These are phyloP conservation scores for Andinoacara biseriatus DNA, from an alignment of 2,113 vertebrate genomes.

Conservation along the genomic window DNA sequence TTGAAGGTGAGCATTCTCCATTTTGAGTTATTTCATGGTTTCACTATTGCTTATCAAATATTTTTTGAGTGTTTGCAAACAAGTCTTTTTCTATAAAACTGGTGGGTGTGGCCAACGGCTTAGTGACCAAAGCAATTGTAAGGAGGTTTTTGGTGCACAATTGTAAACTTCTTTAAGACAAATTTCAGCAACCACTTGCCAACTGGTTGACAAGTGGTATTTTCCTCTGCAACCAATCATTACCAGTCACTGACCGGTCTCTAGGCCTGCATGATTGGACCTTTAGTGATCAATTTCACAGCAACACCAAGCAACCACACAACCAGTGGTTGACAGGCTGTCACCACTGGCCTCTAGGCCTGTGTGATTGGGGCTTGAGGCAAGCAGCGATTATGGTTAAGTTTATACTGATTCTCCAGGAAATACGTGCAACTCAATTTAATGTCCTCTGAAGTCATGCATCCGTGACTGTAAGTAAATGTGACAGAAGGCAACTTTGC, in stretches of 20 bases:
- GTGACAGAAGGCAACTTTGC: constrained; percentile 33
- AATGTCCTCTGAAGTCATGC: neutral
- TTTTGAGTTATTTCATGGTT: neutral
- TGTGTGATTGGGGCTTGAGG: neutral
- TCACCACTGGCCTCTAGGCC: neutral
- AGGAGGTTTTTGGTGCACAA: neutral
- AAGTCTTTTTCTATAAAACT: no score
- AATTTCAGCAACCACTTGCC: constrained; percentile 1
- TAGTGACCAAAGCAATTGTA: neutral
- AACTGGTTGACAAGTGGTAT: neutral
- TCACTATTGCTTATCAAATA: neutral
- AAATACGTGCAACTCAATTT: neutral
- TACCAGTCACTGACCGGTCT: neutral
- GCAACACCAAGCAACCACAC: neutral
- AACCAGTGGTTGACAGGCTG: neutral
- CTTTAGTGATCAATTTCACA: neutral
- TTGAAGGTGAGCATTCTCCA: neutral
- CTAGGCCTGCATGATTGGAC: neutral
- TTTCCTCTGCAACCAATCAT: neutral
- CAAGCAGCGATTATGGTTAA: neutral
- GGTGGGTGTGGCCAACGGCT: neutral
- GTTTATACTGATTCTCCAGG: neutral
- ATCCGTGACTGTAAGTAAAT: neutral
- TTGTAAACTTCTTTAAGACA: neutral
- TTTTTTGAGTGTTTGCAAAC: neutral